These are phyloP conservation scores for Orius laevigatus DNA, from an alignment of 1,140 invertebrate genomes.

Conservation along the genomic window DNA sequence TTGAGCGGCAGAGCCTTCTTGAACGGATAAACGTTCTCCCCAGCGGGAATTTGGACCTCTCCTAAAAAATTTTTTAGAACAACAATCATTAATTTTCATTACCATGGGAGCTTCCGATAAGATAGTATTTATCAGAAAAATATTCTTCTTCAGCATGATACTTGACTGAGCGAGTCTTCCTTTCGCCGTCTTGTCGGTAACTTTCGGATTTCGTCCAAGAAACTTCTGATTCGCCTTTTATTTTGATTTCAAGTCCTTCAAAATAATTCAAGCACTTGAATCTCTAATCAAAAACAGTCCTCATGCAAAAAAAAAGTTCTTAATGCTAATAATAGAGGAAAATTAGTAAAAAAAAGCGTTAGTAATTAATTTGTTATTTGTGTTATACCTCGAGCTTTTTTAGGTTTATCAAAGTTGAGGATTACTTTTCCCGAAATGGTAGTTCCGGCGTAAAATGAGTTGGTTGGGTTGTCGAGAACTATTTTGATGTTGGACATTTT, in stretches of 20 bases:
- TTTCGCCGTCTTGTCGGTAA: constrained; percentile 36
- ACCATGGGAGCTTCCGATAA: constrained; percentile 24
- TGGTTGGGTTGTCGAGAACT: constrained; percentile 43
- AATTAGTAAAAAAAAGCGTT: too few species aligned
- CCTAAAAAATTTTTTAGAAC: constrained; percentile 29
- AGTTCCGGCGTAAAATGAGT: constrained; percentile 49
- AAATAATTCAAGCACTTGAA: constrained; percentile 10
- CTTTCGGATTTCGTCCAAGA: constrained; percentile 46
- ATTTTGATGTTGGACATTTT: constrained; percentile 24
- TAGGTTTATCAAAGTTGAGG: constrained; percentile 41
- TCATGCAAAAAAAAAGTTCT: too few species aligned
- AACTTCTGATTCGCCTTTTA: constrained; percentile 53
- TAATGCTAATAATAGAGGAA: too few species aligned
- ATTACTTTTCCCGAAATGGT: constrained; percentile 43
- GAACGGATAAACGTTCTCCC: constrained; percentile 56
- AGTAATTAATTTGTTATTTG: too few species aligned
- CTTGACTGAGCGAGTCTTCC: constrained; percentile 34
- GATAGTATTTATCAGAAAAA: constrained; percentile 45
- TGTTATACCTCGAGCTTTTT: constrained; percentile 33
- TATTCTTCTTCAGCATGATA: constrained; percentile 51
- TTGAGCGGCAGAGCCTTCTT: constrained; percentile 45
- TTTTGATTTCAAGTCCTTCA: constrained; percentile 46
- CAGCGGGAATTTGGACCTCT: constrained; percentile 46
- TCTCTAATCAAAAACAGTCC: too few species aligned
- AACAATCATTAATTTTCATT: constrained; percentile 15